A percentile compares a stretch with the other conserved stretches of the same genome.
These are phyloP conservation scores for Herminia tarsipennalis DNA, from an alignment of 2,888 invertebrate species.

Conservation along the genomic window DNA sequence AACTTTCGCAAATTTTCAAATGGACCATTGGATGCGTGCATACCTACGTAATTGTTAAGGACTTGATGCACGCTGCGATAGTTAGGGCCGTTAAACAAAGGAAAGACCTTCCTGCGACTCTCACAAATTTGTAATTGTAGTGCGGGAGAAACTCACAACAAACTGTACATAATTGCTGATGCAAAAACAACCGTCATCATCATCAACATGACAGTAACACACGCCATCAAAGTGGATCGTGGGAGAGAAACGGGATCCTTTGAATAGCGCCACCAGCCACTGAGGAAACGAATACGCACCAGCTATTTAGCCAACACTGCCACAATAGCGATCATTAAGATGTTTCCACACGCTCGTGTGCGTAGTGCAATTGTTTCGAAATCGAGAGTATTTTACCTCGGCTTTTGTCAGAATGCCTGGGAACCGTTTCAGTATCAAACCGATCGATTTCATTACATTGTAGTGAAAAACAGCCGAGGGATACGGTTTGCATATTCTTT, in stretches of 20 bases:
- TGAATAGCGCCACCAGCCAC: slow-evolving; percentile 66
- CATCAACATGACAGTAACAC: slow-evolving; percentile 76
- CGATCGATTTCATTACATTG: slow-evolving; percentile 40
- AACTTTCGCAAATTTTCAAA: slow-evolving; percentile 42
- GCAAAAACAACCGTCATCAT: slow-evolving; percentile 80
- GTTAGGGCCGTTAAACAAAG: slow-evolving; percentile 74
- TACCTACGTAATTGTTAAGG: slow-evolving; percentile 60
- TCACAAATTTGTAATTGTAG: slow-evolving; percentile 80
- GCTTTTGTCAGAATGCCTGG: slow-evolving; percentile 37
- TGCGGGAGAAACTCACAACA: slow-evolving; percentile 75
- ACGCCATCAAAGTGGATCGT: slow-evolving; percentile 80
- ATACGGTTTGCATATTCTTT: too few species aligned
- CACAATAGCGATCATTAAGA: slow-evolving; percentile 75
- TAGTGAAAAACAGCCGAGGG: slow-evolving; percentile 2
- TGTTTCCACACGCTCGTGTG: slow-evolving; percentile 76
- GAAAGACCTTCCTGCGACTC: slow-evolving; percentile 69
- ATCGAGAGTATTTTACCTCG: slow-evolving; percentile 70
- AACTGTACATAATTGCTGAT: slow-evolving; percentile 82
- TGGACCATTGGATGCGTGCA: slow-evolving; percentile 66
- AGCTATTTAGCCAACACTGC: slow-evolving; percentile 59
- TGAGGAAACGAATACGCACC: slow-evolving; percentile 72
- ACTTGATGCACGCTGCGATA: slow-evolving; percentile 59
- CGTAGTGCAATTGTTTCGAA: slow-evolving; percentile 79
- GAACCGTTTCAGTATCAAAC: slow-evolving; percentile 45
- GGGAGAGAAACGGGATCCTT: slow-evolving; percentile 81